Base-by-base conservation (phyloP, 2,888 invertebrate genomes). In the Brenthis ino region DNA sequence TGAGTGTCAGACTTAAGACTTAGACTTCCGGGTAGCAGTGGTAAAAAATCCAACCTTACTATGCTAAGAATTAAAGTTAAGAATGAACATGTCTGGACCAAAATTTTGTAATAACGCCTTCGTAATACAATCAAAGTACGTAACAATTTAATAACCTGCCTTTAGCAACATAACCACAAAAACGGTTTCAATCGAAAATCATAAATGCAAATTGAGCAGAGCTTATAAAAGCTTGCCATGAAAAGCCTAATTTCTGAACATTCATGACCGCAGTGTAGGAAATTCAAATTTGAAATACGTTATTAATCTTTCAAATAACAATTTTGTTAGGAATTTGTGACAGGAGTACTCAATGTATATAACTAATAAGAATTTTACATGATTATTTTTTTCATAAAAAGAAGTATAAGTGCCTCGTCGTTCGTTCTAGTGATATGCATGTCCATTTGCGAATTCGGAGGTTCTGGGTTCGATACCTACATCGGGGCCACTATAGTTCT, bases 241-340 rank as follows among this genome's bases (percentile, higher is more conserved):
- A 79, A 80, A 82, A 78, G 79, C 76, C 79, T 81, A 82, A 81
- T 82, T 80, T 80, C 77, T 68, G 79, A 80, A 80, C 80, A 78
- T 79, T 78, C 80, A 79, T 80, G 78, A 80, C 77, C 74, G 72
- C 72, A 64, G 67, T 76, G 76, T 79, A 78, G 77, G 74, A 77
- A 80, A 81, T 79, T 80, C 74, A 77, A 81, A 80, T 77, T 78
- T 54, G 37, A 63, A 63, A 66, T 64, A 51, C 61, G 61, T 50
- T 60, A 64, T 66, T 57, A 60, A 66, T 68, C 53, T 61, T 66
- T 58, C 50, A 58, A 58, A 64, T 57, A 54, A 63, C 63, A 63
- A 54, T 63, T 63, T 63, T 63, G 63, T 20, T 20, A 54, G 16
- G 16, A 20, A 20, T 60, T 60, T 51, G 28, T 28, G 48, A 3